Evolutionary conservation across 2,888 invertebrate species (phyloP), one percentile per base, ranked within the genome.

Genomic region (Sesamia inferens): DNA sequence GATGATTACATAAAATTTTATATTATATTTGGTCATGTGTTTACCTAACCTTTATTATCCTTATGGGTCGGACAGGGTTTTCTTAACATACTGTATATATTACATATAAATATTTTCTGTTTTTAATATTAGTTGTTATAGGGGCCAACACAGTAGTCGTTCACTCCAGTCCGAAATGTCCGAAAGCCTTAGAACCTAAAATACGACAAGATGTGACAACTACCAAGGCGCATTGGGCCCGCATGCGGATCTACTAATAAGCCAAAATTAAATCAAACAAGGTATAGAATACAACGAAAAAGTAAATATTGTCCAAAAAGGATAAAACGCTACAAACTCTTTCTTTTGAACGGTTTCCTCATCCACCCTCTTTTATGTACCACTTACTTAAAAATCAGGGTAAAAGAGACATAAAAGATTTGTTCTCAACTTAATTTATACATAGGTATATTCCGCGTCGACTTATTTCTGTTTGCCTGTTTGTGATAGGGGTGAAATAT

Each of bases 401-500:
- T 31, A 44, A 55, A 59, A 54, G 57, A 51, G 0, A 51, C 11
- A 8, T 44, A 44, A 74, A 48, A 65, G 51, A 66, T 62, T 65
- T 65, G 47, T 55, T 69, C 42, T 42, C 13, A 24, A 62, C 22
- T 68, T 68, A 47, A 75, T 66, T 68, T 65, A 51, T 51, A 65
- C 39, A 57, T 16, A 13, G 74, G 67, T 68, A 66, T 75, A 68
- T 80, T 74, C 8, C 42, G 61, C 19, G 5, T 13, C 39, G 24
- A 8, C 5, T 68, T 76, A 54, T 64, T 57, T 57, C 55, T 42
- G 16, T 31, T 31, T 1, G 0, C n/a, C 3, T 80, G 75, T 68
- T 80, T 42, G 13, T 24, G 81, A 65, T 75, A 54, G 55, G 39
- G 64, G 31, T 55, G n/a, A 14, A 55, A 64, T 63, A 13, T 68